A percentile compares a stretch with the other conserved stretches of the same genome.
phyloP scores from a whole-genome alignment of 1,140 invertebrate species.

The Platyscapa corneri region DNA sequence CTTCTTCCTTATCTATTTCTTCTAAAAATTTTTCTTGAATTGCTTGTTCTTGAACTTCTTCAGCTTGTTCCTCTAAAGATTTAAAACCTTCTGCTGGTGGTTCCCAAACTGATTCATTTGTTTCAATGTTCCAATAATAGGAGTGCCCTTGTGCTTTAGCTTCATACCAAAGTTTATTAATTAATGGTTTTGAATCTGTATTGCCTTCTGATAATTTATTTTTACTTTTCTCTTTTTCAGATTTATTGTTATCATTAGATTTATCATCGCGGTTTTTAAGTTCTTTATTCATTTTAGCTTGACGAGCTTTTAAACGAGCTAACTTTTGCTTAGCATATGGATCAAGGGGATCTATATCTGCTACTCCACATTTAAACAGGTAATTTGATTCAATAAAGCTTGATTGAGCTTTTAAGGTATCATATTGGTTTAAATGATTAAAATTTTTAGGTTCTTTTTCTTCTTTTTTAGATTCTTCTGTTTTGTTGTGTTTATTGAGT shows the following conservation, averaged over 20 bases:
- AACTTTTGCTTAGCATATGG: slow-evolving; percentile 55
- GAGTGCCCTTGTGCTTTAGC: slow-evolving; percentile 81
- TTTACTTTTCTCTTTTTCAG: slow-evolving; percentile 66
- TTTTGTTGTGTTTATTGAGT: slow-evolving; percentile 60
- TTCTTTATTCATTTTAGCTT: slow-evolving; percentile 26
- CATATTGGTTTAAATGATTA: slow-evolving; percentile 55
- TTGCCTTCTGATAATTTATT: slow-evolving; percentile 71
- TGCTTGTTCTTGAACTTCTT: slow-evolving; percentile 66
- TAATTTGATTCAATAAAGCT: slow-evolving; percentile 11
- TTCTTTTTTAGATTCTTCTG: slow-evolving; percentile 36
- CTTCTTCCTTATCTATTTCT: slow-evolving; percentile 74
- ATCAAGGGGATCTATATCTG: slow-evolving; percentile 65
- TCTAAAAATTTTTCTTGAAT: slow-evolving; percentile 74
- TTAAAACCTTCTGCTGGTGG: slow-evolving; percentile 80
- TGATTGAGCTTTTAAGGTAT: slow-evolving; percentile 54
- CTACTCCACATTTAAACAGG: slow-evolving; percentile 1
- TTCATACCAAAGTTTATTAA: slow-evolving; percentile 80
- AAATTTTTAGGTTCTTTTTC: slow-evolving; percentile 54
- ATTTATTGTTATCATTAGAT: slow-evolving; percentile 63
- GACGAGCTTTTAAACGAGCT: slow-evolving; percentile 21
- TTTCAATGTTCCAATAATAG: slow-evolving; percentile 86
- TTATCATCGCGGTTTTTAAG: slow-evolving; percentile 64
- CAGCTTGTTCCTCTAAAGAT: slow-evolving; percentile 78
- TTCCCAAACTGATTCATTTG: slow-evolving; percentile 83
- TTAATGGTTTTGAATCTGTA: slow-evolving; percentile 60